phyloP scores from a whole-genome alignment of 1,140 invertebrate species.

The Cotesia typhae region DNA sequence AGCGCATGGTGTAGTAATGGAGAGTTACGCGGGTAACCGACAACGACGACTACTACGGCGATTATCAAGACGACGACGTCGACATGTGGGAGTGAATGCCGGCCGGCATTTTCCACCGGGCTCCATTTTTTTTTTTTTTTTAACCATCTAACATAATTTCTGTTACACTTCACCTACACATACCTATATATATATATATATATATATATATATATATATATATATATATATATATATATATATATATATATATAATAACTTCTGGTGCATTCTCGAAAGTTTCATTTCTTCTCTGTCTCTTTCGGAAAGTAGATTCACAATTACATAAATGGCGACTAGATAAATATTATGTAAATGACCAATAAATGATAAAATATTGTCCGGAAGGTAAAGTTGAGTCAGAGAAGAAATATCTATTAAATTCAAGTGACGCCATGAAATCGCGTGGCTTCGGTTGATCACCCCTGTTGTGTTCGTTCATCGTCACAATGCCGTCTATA shows the following conservation, averaged over 20 bases:
- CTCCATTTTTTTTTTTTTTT: constrained; percentile 37
- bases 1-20: constrained; percentile 24
- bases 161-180: background rate
- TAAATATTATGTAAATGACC: constrained; percentile 14
- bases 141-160: constrained; percentile 2
- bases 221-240: background rate
- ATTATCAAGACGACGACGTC: too few relatives aligned
- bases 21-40: constrained; percentile 38
- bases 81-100: constrained; percentile 45
- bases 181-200: background rate
- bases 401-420: background rate
- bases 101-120: constrained; percentile 53
- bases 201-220: background rate
- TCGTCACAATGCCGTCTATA: constrained; percentile 52
- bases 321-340: constrained; percentile 20
- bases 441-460: constrained; percentile 47
- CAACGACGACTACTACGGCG: too few relatives aligned
- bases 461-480: constrained; percentile 44
- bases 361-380: background rate
- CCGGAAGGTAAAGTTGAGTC: too few relatives aligned
- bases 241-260: background rate
- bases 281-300: too few relatives aligned
- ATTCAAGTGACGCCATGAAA: constrained; percentile 31
- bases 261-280: too few relatives aligned
- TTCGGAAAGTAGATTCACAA: too few relatives aligned